Percentiles rank a stretch among this genome's conserved stretches.
These are phyloP conservation scores for Ceriagrion tenellum DNA, from an alignment of 2,888 invertebrate genomes.

Conservation along the genomic window DNA sequence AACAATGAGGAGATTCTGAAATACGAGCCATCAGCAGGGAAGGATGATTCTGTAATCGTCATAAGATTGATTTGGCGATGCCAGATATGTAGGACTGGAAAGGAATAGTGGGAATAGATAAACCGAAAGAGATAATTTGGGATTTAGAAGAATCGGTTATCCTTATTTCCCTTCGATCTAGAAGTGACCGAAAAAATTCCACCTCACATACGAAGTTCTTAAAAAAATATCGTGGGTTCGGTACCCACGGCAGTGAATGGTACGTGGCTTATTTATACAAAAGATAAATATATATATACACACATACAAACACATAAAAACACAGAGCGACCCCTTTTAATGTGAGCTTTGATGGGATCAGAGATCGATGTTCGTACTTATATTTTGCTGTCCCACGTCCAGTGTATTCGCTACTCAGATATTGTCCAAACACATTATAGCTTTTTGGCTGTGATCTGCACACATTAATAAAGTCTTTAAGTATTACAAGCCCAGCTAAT, in stretches of 20 bases:
- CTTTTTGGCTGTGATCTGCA: constrained; percentile 66
- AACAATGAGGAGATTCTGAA: not conserved
- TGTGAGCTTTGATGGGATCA: constrained; percentile 58
- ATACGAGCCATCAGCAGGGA: too few species aligned
- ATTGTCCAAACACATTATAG: constrained; percentile 58
- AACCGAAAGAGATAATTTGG: not conserved
- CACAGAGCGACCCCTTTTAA: constrained; percentile 23
- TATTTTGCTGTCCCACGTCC: constrained; percentile 64
- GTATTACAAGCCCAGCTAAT: not conserved
- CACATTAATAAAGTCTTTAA: not conserved
- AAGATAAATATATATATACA: not conserved
- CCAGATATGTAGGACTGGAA: not conserved
- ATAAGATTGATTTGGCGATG: not conserved
- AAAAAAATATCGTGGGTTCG: not conserved
- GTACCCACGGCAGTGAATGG: constrained; percentile 23
- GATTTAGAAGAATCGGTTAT: not conserved
- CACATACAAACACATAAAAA: not conserved
- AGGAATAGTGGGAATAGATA: not conserved
- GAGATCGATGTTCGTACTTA: constrained; percentile 61
- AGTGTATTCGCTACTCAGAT: constrained; percentile 51
- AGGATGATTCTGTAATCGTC: not conserved
- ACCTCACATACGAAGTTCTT: not conserved
- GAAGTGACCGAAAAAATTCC: not conserved
- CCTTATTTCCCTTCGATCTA: not conserved
- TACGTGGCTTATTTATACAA: constrained; percentile 42